phyloP scores from a whole-genome alignment of 2,113 vertebrate genomes.

The Siphamia tubifer region DNA sequence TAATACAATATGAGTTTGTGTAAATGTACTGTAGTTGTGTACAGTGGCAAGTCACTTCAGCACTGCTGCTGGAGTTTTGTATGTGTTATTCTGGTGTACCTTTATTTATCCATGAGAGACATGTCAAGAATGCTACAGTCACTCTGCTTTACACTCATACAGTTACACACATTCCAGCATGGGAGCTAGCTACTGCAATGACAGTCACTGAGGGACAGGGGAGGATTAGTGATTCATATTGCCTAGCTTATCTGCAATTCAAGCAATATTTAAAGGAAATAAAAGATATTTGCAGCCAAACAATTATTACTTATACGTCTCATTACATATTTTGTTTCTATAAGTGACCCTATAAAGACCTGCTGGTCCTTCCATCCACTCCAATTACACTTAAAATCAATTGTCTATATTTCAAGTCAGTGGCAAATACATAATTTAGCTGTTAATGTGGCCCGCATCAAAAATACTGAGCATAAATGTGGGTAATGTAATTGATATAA shows the following conservation, averaged over 20 bases:
- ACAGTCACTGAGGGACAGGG: not conserved
- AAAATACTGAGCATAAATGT: too few relatives aligned
- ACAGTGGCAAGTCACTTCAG: not conserved
- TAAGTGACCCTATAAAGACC: too few relatives aligned
- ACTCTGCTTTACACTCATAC: not conserved
- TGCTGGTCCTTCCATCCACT: too few relatives aligned
- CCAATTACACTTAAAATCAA: too few relatives aligned
- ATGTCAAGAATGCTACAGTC: constrained; percentile 42
- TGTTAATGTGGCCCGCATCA: too few relatives aligned
- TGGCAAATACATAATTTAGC: too few relatives aligned
- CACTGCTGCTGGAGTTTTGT: not conserved
- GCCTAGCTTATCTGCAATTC: not conserved
- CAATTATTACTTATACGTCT: too few relatives aligned
- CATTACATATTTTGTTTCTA: too few relatives aligned
- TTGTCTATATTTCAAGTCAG: too few relatives aligned
- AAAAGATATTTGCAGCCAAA: not conserved
- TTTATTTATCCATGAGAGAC: constrained; percentile 49
- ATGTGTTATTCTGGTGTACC: constrained; percentile 15
- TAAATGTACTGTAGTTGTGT: not conserved
- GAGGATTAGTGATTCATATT: not conserved
- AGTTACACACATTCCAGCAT: constrained; percentile 31
- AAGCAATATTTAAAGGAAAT: not conserved
- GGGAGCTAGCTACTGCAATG: not conserved
- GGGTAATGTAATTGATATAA: too few relatives aligned
- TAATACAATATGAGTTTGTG: not conserved